phyloP scores from a whole-genome alignment of 1,140 invertebrate genomes.

The Pristionchus pacificus region DNA sequence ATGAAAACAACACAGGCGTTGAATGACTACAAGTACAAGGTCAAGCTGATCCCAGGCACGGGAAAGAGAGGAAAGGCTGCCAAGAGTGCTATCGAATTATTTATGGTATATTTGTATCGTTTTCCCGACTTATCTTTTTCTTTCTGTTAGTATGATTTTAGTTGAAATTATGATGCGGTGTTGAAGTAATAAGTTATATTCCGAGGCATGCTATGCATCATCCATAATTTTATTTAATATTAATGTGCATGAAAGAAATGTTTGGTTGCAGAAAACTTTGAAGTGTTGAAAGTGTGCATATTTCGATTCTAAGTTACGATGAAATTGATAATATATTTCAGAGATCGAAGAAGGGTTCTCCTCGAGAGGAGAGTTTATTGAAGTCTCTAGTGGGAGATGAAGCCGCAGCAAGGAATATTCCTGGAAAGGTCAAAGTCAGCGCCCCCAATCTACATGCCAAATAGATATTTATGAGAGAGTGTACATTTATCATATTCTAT shows the following conservation, averaged over 20 bases:
- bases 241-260: no score
- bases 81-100: slow-evolving; percentile 81
- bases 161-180: no score
- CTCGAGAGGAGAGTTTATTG: slow-evolving; percentile 84
- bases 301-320: no score
- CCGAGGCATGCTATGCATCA: no score
- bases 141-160: no score
- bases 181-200: no score
- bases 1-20: slow-evolving; percentile 60
- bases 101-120: slow-evolving; percentile 62
- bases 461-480: no score
- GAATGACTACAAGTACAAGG: slow-evolving; percentile 79
- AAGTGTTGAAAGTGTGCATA: no score
- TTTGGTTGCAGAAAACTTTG: no score
- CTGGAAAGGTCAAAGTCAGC: slow-evolving; percentile 93
- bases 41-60: slow-evolving; percentile 89
- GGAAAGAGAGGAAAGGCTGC: slow-evolving; percentile 91
- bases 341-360: slow-evolving; percentile 72
- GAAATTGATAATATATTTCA: slow-evolving; percentile 14
- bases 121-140: no score
- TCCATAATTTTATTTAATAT: no score
- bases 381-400: slow-evolving; percentile 82
- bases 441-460: slow-evolving; percentile 57
- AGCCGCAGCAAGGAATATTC: slow-evolving; percentile 84
- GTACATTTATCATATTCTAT: no score